Percentiles rank a stretch among this genome's conserved stretches.
Conservation (phyloP, 2,888 invertebrate genomes). For the Drosophila acutilabella region DNA sequence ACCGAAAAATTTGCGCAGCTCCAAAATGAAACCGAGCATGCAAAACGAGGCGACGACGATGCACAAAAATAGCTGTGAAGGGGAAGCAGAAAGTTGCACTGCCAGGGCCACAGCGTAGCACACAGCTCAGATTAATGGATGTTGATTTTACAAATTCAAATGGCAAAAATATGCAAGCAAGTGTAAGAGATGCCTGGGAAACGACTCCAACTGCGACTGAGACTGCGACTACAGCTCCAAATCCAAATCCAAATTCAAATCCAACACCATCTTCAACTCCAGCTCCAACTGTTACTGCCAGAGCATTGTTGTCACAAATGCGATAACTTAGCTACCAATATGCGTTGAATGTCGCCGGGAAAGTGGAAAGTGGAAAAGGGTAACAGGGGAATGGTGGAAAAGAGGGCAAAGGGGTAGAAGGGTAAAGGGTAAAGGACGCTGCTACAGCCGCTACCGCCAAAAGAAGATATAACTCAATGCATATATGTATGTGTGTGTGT, state of each 20-base stretch:
- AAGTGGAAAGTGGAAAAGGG: conserved; percentile 19
- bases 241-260: conserved; percentile 5
- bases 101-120: conserved; percentile 39
- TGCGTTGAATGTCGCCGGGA: conserved; percentile 74
- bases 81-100: conserved; percentile 22
- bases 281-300: conserved; percentile 11
- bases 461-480: conserved; percentile 75
- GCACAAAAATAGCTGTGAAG: conserved; percentile 21
- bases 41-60: conserved; percentile 72
- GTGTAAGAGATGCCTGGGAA: conserved; percentile 72
- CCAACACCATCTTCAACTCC: conserved; percentile 15
- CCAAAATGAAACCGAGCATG: conserved; percentile 79
- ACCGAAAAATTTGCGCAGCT: conserved; percentile 67
- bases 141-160: conserved; percentile 81
- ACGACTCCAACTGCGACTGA: conserved; percentile 40
- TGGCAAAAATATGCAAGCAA: conserved; percentile 82
- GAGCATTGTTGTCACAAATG: conserved; percentile 80
- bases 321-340: conserved; percentile 81
- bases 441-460: conserved; percentile 43
- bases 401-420: no score
- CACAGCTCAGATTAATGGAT: conserved; percentile 77
- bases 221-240: conserved; percentile 19
- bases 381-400: conserved; percentile 1
- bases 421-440: not conserved
- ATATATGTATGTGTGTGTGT: conserved; percentile 19